These are phyloP conservation scores for Scaptomyza parva DNA, from an alignment of 2,888 invertebrate genomes.

Conservation along the genomic window DNA sequence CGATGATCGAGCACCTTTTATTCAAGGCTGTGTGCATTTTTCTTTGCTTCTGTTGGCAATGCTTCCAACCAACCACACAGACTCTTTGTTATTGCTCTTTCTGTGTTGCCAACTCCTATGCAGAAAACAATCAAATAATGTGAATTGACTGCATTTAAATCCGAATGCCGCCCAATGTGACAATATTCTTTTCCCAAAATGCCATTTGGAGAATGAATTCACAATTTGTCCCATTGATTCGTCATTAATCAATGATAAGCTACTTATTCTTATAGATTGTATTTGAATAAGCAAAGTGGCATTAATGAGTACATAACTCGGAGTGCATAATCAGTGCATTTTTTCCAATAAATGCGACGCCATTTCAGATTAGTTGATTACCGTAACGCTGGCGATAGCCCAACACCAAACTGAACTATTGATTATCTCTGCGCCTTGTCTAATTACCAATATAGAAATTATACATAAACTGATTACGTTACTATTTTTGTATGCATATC, in stretches of 20 bases:
- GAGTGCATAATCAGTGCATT: conserved; percentile 34
- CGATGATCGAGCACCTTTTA: not conserved
- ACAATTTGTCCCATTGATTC: not conserved
- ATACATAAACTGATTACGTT: conserved; percentile 30
- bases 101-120: not conserved
- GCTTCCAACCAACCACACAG: not conserved
- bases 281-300: not conserved
- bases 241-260: not conserved
- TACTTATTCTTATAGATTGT: not conserved
- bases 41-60: not conserved
- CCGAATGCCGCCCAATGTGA: too few relatives aligned
- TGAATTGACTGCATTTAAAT: too few relatives aligned
- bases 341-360: conserved; percentile 30
- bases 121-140: too few relatives aligned
- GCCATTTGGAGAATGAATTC: not conserved
- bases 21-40: not conserved
- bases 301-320: too few relatives aligned
- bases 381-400: conserved; percentile 34
- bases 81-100: not conserved
- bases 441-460: conserved; percentile 16
- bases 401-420: conserved; percentile 10
- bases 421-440: conserved; percentile 8
- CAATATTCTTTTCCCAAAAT: not conserved
- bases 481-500: conserved; percentile 41
- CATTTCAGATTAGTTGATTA: conserved; percentile 3